Conservation (phyloP, 2,797 vertebrate species). For the Lepilemur ruficaudatus region DNA sequence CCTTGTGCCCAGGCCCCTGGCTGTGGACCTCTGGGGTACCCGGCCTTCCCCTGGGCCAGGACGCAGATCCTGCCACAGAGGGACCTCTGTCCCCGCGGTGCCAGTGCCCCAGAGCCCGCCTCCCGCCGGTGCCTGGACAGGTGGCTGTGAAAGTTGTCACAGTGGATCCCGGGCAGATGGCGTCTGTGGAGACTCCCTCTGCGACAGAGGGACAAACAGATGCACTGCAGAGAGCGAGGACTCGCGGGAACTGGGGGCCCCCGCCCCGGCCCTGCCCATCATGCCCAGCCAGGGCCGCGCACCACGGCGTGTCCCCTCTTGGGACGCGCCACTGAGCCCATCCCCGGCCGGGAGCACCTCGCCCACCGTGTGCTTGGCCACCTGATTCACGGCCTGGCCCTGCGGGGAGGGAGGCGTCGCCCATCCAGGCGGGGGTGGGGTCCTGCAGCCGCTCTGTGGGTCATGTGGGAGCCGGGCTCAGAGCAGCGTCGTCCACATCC, state of each 20-base stretch:
- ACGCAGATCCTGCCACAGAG: not conserved
- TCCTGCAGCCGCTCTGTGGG: not conserved
- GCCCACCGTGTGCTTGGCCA: not conserved
- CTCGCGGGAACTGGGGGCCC: too few relatives aligned
- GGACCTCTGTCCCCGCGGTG: too few relatives aligned
- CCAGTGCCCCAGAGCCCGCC: too few relatives aligned
- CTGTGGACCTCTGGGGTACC: not conserved
- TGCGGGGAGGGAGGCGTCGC: fast-evolving
- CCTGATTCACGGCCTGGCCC: fast-evolving
- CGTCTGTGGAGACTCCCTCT: too few relatives aligned
- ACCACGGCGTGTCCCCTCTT: too few relatives aligned
- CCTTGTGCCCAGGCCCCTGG: not conserved
- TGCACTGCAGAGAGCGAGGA: too few relatives aligned
- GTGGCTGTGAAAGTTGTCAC: not conserved
- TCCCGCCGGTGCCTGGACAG: not conserved
- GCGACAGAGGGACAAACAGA: not conserved
- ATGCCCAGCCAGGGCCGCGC: not conserved
- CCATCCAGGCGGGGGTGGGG: too few relatives aligned
- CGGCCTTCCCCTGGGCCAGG: not conserved
- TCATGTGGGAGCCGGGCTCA: not conserved
- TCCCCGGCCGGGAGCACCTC: fast-evolving
- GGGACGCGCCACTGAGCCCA: fast-evolving
- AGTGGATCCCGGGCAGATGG: not conserved
- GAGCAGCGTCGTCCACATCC: fast-evolving
- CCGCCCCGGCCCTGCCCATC: fast-evolving